Base-by-base conservation (phyloP, 1,140 invertebrate species). In the Pseudomyrmex cubaensis region DNA sequence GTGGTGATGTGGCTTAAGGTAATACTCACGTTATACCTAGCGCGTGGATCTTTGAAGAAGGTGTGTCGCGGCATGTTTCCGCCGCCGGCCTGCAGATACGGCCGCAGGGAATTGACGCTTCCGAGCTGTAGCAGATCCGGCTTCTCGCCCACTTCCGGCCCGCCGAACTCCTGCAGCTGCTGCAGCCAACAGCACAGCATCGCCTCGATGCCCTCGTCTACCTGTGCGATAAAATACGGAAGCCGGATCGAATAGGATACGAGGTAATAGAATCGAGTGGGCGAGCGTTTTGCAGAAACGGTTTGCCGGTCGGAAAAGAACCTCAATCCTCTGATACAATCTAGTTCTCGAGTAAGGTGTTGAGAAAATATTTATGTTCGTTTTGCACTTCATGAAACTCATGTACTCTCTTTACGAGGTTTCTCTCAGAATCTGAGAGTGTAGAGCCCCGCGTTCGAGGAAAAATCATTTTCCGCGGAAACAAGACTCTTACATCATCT, bases 131-230 rank as follows among this genome's bases (percentile, higher is more conserved):
- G 94, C 59, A 98, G 93, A 92, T 98, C 97, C 0, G 97, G 97
- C 85, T 97, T 97, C 75, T 97, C 97, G 13, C 35, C 35, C 35
- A 97, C 96, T 92, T 97, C 97, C 0, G 97, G 96, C 0, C 96
- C 97, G 15, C 96, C 97, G 82, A 97, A 97, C 89, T 97, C 97
- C 90, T 97, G 97, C 17, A 97, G 93, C 91, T 97, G 97, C 92
- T 97, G 97, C 44, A 97, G 93, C 96, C 97, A 97, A 90, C 96
- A 97, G 85, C 96, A 97, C 3, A 97, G 94, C 97, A 97, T 97
- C 9, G 96, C 96, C 90, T 97, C 97, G 91, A 97, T 97, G 44
- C 97, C 97, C 91, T 97, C 97, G 85, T 97, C 97, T 56, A 97
- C 97, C 96, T 97, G 46, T 62, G 46, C 50, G 9, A 52, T 59